Base-by-base conservation (phyloP, 2,113 vertebrate genomes). In the Catharus minimus region DNA sequence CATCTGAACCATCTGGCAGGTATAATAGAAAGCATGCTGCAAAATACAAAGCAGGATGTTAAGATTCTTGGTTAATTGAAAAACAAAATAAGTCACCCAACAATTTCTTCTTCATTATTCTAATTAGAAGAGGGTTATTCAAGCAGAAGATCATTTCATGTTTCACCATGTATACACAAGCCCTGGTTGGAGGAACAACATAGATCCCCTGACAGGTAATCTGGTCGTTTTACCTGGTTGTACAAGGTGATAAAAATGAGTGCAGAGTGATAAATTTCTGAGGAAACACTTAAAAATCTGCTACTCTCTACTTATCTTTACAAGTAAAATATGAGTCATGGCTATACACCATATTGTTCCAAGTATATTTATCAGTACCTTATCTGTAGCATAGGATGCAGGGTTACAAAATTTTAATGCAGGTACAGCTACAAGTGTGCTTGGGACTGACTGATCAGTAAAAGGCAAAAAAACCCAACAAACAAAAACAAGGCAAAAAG, bases 181-280 rank as follows among this genome's bases (percentile, higher is more conserved):
- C n/a, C 18, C 10, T 30, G 11, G 5, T 23, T 1, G 2, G 32
- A 47, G 28, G 15, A 46, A 75, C 82, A 78, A 1, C 22, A 24
- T 3, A 50, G 24, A 53, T 41, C 0, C 0, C 19, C n/a, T 17
- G 41, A 11, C 52, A 89, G 46, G 8, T 28, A 39, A 26, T 38
- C 33, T 57, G 10, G 8, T 23, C 61, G 14, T 8, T 90, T 50
- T 24, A 69, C 3, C 7, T 55, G 36, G 12, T n/a, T 86, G 14
- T 47, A 5, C 49, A 27, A 56, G 4, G 13, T 23, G 41, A 71
- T 38, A 67, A 6, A 62, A 61, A 49, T 14, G 11, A 26, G 11
- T 56, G n/a, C 9, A 38, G 5, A 2, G 0, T 20, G 62, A 21
- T 7, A 41, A 8, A 15, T 47, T 47, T 75, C 72, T 73, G 68